Evolutionary conservation across 1,140 invertebrate genomes (phyloP).

Genomic region (Eriosoma lanigerum): DNA sequence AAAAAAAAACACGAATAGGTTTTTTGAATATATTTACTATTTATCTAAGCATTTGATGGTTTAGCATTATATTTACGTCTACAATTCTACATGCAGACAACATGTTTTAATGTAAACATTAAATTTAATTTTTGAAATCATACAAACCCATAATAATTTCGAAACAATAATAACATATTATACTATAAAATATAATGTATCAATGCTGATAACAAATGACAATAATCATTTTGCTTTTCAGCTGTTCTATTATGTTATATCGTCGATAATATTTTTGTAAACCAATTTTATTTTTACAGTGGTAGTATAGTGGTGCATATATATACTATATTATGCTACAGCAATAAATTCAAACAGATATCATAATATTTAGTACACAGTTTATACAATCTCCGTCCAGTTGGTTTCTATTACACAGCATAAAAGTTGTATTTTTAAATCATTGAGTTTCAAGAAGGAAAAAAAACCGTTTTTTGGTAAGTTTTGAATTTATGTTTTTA

Average conservation of each 20-base stretch:
- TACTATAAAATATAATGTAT: no score
- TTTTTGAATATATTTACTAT: constrained; percentile 14
- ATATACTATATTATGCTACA: neutral
- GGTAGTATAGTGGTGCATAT: neutral
- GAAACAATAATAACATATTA: no score
- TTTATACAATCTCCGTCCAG: neutral
- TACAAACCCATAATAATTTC: no score
- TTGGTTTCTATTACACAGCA: neutral
- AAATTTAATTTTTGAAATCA: no score
- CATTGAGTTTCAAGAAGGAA: no score
- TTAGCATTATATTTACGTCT: no score
- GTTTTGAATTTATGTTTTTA: no score
- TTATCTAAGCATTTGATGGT: neutral
- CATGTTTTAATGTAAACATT: no score
- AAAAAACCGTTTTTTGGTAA: no score
- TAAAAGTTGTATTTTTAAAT: no score
- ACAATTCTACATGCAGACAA: no score
- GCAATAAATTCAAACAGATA: neutral
- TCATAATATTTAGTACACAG: constrained; percentile 9
- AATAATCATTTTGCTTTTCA: neutral
- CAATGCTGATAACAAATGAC: neutral
- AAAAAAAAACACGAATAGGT: no score
- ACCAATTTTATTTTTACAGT: constrained; percentile 4
- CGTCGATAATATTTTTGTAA: neutral
- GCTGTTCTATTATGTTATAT: neutral